Conservation (phyloP, 2,888 invertebrate species). For the Parnassius orleans region DNA sequence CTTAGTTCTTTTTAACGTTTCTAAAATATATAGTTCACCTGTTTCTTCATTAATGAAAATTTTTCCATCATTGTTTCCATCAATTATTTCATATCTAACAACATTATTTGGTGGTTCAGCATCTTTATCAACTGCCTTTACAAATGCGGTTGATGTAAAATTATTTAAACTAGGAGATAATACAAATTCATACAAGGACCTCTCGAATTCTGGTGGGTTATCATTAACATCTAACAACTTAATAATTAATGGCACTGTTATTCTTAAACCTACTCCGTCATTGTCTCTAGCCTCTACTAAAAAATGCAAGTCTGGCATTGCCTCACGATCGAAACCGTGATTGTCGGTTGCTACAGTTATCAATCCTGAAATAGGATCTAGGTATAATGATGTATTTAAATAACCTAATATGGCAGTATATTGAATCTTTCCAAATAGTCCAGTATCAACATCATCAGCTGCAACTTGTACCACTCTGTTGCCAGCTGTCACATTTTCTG, state of each 20-base stretch:
- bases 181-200: slow-evolving; percentile 89
- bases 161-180: slow-evolving; percentile 86
- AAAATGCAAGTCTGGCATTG: slow-evolving; percentile 87
- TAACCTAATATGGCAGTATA: slow-evolving; percentile 89
- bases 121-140: slow-evolving; percentile 92
- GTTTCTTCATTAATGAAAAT: slow-evolving; percentile 88
- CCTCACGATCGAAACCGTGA: slow-evolving; percentile 91
- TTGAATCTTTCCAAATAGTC: slow-evolving; percentile 87
- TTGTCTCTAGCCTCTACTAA: slow-evolving; percentile 94
- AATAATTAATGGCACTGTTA: slow-evolving; percentile 87
- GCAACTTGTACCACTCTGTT: slow-evolving; percentile 87
- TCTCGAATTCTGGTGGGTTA: slow-evolving; percentile 91
- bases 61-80: slow-evolving; percentile 87
- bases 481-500: slow-evolving; percentile 90
- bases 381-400: slow-evolving; percentile 87
- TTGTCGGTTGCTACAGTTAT: slow-evolving; percentile 89
- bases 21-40: slow-evolving; percentile 84
- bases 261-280: slow-evolving; percentile 88
- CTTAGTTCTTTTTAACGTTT: slow-evolving; percentile 70
- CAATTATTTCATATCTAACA: slow-evolving; percentile 90
- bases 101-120: slow-evolving; percentile 92
- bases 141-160: slow-evolving; percentile 88
- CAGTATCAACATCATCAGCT: slow-evolving; percentile 91
- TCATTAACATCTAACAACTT: slow-evolving; percentile 91
- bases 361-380: slow-evolving; percentile 89